Conservation (phyloP, 1,140 invertebrate species). For the Conopomorpha cramerella region DNA sequence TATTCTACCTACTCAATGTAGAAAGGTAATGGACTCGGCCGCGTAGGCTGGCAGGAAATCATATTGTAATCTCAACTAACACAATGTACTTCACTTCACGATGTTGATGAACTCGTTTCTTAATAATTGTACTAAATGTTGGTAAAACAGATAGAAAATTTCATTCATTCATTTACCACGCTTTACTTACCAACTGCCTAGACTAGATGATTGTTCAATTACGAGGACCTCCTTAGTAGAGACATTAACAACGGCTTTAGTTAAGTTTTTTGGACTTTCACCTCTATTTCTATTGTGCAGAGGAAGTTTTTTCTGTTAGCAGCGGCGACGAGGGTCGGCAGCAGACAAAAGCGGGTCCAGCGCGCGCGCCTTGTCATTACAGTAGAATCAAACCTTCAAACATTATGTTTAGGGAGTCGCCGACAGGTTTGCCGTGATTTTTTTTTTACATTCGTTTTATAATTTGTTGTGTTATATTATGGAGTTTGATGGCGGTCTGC, state of each 20-base stretch:
- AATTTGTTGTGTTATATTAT: slow-evolving; percentile 55
- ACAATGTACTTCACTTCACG: no score
- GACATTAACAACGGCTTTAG: slow-evolving; percentile 18
- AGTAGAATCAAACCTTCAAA: slow-evolving; percentile 56
- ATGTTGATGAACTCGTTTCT: no score
- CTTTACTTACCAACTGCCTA: slow-evolving; percentile 49
- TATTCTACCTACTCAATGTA: no score
- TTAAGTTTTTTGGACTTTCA: slow-evolving; percentile 13
- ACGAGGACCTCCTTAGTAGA: slow-evolving; percentile 57
- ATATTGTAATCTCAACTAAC: no score
- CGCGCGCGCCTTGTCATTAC: slow-evolving; percentile 56
- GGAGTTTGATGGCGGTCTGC: slow-evolving; percentile 34
- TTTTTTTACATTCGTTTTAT: slow-evolving; percentile 52
- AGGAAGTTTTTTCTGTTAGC: slow-evolving; percentile 17
- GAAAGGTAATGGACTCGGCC: no score
- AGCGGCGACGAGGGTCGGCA: slow-evolving; percentile 25
- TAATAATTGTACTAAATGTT: slow-evolving; percentile 15
- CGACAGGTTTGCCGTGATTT: slow-evolving; percentile 52
- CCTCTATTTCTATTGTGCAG: slow-evolving; percentile 16
- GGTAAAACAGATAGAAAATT: slow-evolving; percentile 50
- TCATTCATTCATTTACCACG: slow-evolving; percentile 50
- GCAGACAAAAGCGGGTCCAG: slow-evolving; percentile 41
- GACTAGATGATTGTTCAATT: slow-evolving; percentile 59
- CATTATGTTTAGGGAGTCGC: slow-evolving; percentile 55
- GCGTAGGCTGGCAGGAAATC: no score